Conservation (phyloP, 2,113 vertebrate species). For the Mus musculus region DNA sequence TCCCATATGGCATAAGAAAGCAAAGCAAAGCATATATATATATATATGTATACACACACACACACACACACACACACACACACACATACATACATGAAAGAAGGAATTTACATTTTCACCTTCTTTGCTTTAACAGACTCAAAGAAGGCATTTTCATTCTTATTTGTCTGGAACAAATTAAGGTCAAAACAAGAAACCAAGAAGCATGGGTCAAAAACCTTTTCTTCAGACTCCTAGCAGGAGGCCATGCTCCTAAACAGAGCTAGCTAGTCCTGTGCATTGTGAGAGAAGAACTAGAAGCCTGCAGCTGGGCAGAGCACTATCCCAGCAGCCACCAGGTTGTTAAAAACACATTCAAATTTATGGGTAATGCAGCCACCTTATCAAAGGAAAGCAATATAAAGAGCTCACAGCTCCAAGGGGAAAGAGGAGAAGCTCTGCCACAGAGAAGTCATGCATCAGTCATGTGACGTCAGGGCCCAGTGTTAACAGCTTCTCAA, state of each 20-base stretch:
- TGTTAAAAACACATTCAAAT: constrained; percentile 63
- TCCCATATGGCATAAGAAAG: background rate
- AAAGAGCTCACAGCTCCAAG: constrained; percentile 71
- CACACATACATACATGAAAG: no score
- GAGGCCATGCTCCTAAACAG: constrained; percentile 34
- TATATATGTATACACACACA: no score
- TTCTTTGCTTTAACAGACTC: background rate
- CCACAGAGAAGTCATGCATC: constrained; percentile 77
- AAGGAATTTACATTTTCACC: background rate
- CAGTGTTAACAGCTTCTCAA: constrained; percentile 84
- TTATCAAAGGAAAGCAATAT: constrained; percentile 78
- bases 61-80: no score
- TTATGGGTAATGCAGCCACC: constrained; percentile 67
- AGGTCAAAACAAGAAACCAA: background rate
- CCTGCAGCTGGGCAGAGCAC: background rate
- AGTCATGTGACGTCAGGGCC: constrained; percentile 74
- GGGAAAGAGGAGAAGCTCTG: constrained; percentile 69
- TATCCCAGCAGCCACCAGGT: constrained; percentile 18
- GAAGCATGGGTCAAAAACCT: constrained; percentile 21
- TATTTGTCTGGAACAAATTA: background rate
- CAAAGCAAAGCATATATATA: background rate
- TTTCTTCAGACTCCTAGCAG: background rate
- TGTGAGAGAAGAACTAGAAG: constrained; percentile 54
- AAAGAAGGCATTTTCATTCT: background rate
- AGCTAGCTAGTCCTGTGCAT: background rate